A percentile compares a stretch with the other conserved stretches of the same genome.
Evolutionary conservation across 1,140 invertebrate species (phyloP).

Genomic region (Zaprionus vittiger): DNA sequence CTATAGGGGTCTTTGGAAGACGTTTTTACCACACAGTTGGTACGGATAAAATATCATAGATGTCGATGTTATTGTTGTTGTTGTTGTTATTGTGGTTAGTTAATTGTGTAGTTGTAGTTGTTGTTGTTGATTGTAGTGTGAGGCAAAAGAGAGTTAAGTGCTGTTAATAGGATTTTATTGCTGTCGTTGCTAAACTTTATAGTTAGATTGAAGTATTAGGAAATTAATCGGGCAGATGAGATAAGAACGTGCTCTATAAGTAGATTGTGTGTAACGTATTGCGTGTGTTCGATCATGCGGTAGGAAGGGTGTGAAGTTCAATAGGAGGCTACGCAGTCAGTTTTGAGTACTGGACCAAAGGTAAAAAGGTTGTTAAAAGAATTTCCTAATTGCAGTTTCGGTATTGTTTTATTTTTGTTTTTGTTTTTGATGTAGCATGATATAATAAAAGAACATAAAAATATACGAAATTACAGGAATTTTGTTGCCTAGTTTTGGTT

Average conservation of each 20-base stretch:
- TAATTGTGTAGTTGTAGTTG: slow-evolving; percentile 48
- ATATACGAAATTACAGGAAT: slow-evolving; percentile 59
- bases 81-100: slow-evolving; percentile 57
- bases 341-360: slow-evolving; percentile 26
- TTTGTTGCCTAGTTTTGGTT: slow-evolving; percentile 57
- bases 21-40: slow-evolving; percentile 51
- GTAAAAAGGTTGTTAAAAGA: slow-evolving; percentile 16
- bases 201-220: slow-evolving; percentile 53
- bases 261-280: slow-evolving; percentile 41
- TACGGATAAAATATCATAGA: slow-evolving; percentile 12
- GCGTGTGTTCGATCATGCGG: slow-evolving; percentile 41
- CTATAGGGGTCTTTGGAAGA: slow-evolving; percentile 82
- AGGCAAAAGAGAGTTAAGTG: slow-evolving; percentile 73
- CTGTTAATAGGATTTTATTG: slow-evolving; percentile 72
- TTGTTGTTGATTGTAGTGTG: slow-evolving; percentile 48
- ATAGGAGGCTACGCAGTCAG: slow-evolving; percentile 14
- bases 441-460: slow-evolving; percentile 67
- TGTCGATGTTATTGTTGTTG: slow-evolving; percentile 45
- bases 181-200: slow-evolving; percentile 37
- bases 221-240: slow-evolving; percentile 46
- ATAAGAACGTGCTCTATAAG: slow-evolving; percentile 41
- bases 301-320: slow-evolving; percentile 11
- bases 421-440: slow-evolving; percentile 61
- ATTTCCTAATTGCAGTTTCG: slow-evolving; percentile 62
- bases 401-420: background rate